These are phyloP conservation scores for Leucozona laternaria DNA, from an alignment of 2,888 invertebrate species.

Conservation along the genomic window DNA sequence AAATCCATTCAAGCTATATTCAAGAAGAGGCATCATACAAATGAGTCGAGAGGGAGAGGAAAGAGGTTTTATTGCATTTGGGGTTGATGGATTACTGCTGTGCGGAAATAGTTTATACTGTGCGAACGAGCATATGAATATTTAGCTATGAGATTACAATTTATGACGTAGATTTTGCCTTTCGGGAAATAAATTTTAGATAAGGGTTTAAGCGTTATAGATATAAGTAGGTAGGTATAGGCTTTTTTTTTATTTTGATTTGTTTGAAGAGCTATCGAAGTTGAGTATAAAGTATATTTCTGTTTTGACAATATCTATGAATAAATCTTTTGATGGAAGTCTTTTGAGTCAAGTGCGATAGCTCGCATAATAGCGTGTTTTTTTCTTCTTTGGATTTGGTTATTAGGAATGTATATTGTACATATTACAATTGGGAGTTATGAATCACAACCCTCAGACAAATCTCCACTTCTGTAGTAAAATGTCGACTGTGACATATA, in stretches of 20 bases:
- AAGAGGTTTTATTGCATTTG: constrained; percentile 30
- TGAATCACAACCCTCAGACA: too few relatives aligned
- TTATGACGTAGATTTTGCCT: constrained; percentile 38
- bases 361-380: neutral
- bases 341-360: neutral
- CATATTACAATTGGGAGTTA: too few relatives aligned
- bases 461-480: too few relatives aligned
- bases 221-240: neutral
- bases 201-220: neutral
- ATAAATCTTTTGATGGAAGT: neutral
- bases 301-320: neutral
- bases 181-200: constrained; percentile 21
- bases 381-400: neutral
- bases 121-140: constrained; percentile 73
- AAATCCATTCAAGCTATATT: constrained; percentile 37
- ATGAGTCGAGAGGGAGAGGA: too few relatives aligned
- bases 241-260: neutral
- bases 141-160: constrained; percentile 67
- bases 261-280: neutral
- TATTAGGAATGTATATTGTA: too few relatives aligned
- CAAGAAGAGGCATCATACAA: constrained; percentile 7
- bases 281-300: neutral
- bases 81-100: constrained; percentile 63
- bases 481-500: too few relatives aligned
- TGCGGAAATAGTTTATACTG: constrained; percentile 67